phyloP scores from a whole-genome alignment of 2,797 vertebrate genomes.

The Crypturellus tataupa region DNA sequence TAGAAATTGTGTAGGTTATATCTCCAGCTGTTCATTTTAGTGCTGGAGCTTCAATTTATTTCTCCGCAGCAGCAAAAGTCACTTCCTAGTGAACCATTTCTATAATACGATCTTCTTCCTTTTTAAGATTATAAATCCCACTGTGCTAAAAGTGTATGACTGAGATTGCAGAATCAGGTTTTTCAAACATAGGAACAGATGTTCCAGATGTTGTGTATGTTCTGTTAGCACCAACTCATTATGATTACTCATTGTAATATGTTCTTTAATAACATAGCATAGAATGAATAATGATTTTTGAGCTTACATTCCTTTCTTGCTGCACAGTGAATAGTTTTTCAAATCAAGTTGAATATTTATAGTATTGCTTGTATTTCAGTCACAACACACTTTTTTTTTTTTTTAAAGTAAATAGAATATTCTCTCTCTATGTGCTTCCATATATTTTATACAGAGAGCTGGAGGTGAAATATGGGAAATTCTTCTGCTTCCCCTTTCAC shows the following conservation, averaged over 20 bases:
- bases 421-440: neutral
- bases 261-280: neutral
- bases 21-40: neutral
- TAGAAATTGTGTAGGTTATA: neutral
- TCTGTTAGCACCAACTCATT: neutral
- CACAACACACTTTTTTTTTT: neutral
- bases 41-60: neutral
- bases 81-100: neutral
- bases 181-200: neutral
- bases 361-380: neutral
- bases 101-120: neutral
- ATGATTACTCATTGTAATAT: neutral
- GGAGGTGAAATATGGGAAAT: conserved; percentile 9
- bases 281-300: neutral
- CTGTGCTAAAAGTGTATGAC: neutral
- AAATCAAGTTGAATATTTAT: neutral
- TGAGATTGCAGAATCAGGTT: neutral
- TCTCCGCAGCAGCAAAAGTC: neutral
- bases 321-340: neutral
- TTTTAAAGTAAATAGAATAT: neutral
- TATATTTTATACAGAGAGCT: neutral
- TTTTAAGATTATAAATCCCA: neutral
- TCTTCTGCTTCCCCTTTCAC: fast-evolving
- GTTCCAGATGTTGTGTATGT: neutral
- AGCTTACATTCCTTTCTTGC: neutral